These are phyloP conservation scores for Rhinolophus sinicus DNA, from an alignment of 2,113 vertebrate species.

Conservation along the genomic window DNA sequence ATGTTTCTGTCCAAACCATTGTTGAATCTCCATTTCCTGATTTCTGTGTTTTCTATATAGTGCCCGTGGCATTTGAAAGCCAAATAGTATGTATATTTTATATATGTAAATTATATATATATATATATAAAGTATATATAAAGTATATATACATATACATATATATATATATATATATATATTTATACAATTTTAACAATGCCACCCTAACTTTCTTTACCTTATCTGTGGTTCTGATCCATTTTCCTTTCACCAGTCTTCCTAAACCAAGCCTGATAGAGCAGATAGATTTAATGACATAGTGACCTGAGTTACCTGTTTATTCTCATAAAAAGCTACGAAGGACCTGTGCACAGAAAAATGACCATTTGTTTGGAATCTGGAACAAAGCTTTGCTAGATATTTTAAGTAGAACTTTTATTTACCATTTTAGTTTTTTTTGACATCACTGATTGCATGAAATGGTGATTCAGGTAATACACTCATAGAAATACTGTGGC, in stretches of 20 bases:
- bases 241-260: not conserved
- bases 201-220: not conserved
- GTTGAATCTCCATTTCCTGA: not conserved
- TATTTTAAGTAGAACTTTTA: conserved; percentile 30
- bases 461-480: not conserved
- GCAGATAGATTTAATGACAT: not conserved
- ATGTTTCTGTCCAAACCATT: not conserved
- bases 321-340: not conserved
- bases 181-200: not conserved
- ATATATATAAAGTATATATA: too few relatives aligned
- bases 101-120: too few relatives aligned
- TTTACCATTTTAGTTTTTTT: not conserved
- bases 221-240: not conserved
- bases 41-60: not conserved
- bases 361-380: not conserved
- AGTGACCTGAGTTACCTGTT: not conserved
- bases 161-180: too few relatives aligned
- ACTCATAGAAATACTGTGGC: not conserved
- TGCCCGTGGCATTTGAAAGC: not conserved
- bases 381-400: not conserved
- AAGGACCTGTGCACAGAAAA: not conserved
- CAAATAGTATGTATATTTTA: not conserved
- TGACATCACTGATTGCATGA: not conserved
- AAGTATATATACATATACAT: not conserved
- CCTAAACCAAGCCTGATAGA: not conserved